A percentile compares a stretch with the other conserved stretches of the same genome.
Evolutionary conservation across 2,113 vertebrate species (phyloP).

Genomic region (Burhinus bistriatus): DNA sequence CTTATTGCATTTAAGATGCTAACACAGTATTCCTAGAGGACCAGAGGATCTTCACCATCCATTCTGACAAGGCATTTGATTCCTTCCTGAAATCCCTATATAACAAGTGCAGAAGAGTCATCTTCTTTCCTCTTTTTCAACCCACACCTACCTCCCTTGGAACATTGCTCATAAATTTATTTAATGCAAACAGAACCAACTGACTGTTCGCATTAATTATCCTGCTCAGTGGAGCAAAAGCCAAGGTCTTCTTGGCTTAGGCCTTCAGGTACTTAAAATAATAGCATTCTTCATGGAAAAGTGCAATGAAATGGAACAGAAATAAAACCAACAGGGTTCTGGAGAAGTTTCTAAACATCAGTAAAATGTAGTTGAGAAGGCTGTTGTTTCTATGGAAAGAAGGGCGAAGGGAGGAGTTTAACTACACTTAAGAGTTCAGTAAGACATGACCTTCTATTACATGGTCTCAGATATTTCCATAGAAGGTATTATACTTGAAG

Average conservation of each 20-base stretch:
- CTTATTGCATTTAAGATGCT: background rate
- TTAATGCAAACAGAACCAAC: background rate
- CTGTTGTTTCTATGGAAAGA: background rate
- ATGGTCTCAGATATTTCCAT: background rate
- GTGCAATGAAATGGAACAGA: constrained; percentile 3
- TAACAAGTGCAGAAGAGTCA: background rate
- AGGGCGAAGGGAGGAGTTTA: background rate
- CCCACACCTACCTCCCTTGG: background rate
- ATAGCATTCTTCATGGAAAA: constrained; percentile 23
- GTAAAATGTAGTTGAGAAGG: background rate
- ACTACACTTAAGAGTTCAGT: background rate
- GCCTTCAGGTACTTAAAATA: constrained; percentile 22
- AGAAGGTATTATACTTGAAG: background rate
- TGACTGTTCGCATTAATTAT: background rate
- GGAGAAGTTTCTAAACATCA: background rate
- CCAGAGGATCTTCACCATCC: background rate
- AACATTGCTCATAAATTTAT: background rate
- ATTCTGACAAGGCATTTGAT: background rate
- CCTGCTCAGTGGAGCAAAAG: background rate
- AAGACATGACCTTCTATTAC: background rate
- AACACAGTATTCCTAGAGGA: background rate
- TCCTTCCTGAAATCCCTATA: background rate
- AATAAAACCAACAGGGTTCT: background rate
- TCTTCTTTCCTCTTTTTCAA: background rate
- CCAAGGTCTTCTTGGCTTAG: constrained; percentile 7